These are phyloP conservation scores for Hemiprocne comata DNA, from an alignment of 2,113 vertebrate species.

Conservation along the genomic window DNA sequence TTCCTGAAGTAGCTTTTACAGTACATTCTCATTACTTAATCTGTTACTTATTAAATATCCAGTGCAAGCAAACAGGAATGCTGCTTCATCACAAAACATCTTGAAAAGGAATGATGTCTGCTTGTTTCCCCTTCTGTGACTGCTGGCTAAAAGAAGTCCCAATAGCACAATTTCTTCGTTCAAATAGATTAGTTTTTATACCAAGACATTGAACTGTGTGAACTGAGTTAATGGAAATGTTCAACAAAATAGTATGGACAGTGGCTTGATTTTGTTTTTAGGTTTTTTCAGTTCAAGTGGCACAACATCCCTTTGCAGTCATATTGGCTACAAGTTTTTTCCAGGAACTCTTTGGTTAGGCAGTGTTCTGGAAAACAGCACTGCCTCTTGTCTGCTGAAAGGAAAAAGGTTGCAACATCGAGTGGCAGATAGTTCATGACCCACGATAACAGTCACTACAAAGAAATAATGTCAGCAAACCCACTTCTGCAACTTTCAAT, in stretches of 20 bases:
- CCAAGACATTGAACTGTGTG: background rate
- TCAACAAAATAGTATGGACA: background rate
- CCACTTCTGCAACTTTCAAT: background rate
- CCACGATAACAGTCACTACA: background rate
- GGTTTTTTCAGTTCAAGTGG: background rate
- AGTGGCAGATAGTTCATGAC: background rate
- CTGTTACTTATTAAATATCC: background rate
- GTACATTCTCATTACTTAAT: background rate
- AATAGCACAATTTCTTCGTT: background rate
- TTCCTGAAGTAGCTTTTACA: background rate
- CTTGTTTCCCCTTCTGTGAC: background rate
- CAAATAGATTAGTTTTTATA: background rate
- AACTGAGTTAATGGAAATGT: background rate
- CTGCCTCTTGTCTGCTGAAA: background rate
- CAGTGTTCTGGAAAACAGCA: background rate
- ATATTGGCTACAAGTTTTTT: background rate
- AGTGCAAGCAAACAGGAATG: background rate
- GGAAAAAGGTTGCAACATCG: background rate
- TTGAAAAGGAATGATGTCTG: background rate
- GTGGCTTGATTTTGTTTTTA: background rate
- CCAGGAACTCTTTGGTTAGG: background rate
- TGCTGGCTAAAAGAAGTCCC: background rate
- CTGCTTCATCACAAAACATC: background rate
- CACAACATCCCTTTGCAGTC: background rate
- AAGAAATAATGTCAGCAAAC: background rate